Percentiles rank a stretch among this genome's conserved stretches.
Conservation (phyloP, 1,140 invertebrate genomes). For the Diprion similis region DNA sequence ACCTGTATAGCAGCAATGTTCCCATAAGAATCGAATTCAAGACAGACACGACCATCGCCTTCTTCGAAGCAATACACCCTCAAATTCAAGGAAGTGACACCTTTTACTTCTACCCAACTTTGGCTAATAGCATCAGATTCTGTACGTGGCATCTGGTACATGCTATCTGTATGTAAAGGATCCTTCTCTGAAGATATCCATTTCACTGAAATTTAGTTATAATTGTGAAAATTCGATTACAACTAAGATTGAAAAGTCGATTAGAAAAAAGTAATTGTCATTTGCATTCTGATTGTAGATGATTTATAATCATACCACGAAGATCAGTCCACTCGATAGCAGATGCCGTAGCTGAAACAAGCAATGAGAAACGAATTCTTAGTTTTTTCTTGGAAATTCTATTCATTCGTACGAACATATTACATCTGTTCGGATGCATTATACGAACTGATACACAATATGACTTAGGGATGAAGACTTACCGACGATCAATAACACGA, state of each 20-base stretch:
- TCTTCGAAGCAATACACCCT: conserved; percentile 47
- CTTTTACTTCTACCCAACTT: conserved; percentile 52
- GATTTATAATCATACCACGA: background rate
- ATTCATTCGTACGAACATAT: too few species aligned
- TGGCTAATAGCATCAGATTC: conserved; percentile 49
- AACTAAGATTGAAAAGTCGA: too few species aligned
- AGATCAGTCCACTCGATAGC: background rate
- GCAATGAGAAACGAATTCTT: too few species aligned
- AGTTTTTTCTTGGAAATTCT: too few species aligned
- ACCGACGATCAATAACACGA: too few species aligned
- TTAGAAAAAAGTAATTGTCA: too few species aligned
- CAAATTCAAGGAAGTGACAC: conserved; percentile 46
- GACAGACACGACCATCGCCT: conserved; percentile 47
- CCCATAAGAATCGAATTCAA: conserved; percentile 51
- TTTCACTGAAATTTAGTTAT: background rate
- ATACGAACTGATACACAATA: background rate
- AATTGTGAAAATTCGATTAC: too few species aligned
- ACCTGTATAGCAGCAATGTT: conserved; percentile 52
- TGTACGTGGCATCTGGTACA: conserved; percentile 55
- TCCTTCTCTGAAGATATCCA: background rate
- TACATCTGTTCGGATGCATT: too few species aligned
- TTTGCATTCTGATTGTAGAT: background rate
- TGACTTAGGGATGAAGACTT: too few species aligned
- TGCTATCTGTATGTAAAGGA: conserved; percentile 48
- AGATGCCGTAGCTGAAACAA: background rate